Conservation (phyloP, 1,140 invertebrate species). For the Drosophila tani region DNA sequence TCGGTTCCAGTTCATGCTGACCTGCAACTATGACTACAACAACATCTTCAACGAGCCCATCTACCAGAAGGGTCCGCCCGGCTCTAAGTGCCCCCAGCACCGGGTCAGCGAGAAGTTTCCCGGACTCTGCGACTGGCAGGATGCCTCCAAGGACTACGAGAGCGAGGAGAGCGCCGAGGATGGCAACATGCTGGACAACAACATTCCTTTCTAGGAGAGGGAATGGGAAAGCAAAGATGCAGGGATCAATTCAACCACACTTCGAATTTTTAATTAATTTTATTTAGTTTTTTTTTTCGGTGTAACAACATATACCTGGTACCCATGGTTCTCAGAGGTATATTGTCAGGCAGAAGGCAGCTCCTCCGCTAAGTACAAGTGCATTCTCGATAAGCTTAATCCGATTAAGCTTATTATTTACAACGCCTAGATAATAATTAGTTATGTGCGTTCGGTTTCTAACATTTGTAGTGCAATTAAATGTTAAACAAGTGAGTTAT, state of each 20-base stretch:
- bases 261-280: not conserved
- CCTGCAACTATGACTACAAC: constrained; percentile 80
- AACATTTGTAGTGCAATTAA: not conserved
- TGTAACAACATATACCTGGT: not conserved
- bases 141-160: constrained; percentile 37
- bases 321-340: not conserved
- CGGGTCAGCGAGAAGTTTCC: constrained; percentile 62
- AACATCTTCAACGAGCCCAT: constrained; percentile 70
- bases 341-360: too few species aligned
- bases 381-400: too few species aligned
- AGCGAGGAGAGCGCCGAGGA: constrained; percentile 57
- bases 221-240: too few species aligned
- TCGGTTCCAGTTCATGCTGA: constrained; percentile 66
- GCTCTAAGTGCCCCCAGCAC: constrained; percentile 59
- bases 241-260: too few species aligned
- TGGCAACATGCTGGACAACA: constrained; percentile 56
- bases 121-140: constrained; percentile 66
- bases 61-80: constrained; percentile 62
- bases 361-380: not conserved
- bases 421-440: not conserved
- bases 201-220: constrained; percentile 37
- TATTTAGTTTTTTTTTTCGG: not conserved
- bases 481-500: not conserved
- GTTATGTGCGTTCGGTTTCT: not conserved
- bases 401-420: too few species aligned